phyloP scores from a whole-genome alignment of 2,113 vertebrate species.

The Hemichromis elongatus region DNA sequence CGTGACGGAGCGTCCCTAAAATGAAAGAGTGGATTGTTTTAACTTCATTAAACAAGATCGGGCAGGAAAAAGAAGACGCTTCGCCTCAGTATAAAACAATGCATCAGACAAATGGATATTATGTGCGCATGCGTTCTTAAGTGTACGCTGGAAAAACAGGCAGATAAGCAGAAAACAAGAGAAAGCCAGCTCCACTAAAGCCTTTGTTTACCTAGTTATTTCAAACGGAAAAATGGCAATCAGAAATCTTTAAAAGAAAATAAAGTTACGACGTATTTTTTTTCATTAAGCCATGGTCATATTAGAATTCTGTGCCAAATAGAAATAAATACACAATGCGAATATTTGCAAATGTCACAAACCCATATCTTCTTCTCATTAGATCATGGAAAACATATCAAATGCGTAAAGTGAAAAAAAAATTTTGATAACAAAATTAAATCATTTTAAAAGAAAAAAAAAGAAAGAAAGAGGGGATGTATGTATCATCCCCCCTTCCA shows the following conservation, averaged over 20 bases:
- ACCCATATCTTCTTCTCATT: neutral
- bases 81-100: neutral
- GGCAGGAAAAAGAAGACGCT: neutral
- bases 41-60: neutral
- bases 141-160: neutral
- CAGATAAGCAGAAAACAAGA: neutral
- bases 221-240: neutral
- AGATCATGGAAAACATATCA: neutral
- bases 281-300: neutral
- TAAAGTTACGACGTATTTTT: neutral
- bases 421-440: neutral
- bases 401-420: neutral
- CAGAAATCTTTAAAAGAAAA: neutral
- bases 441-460: neutral
- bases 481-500: neutral
- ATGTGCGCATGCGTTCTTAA: neutral
- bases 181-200: neutral
- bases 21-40: neutral
- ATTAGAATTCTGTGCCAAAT: neutral
- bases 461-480: neutral
- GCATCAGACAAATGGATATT: neutral
- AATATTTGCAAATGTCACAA: neutral
- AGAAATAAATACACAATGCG: neutral
- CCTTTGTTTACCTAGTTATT: neutral
- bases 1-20: slow-evolving; percentile 22